Evolutionary conservation across 2,797 vertebrate species (phyloP).

Genomic region (Sebastes oblongus): DNA sequence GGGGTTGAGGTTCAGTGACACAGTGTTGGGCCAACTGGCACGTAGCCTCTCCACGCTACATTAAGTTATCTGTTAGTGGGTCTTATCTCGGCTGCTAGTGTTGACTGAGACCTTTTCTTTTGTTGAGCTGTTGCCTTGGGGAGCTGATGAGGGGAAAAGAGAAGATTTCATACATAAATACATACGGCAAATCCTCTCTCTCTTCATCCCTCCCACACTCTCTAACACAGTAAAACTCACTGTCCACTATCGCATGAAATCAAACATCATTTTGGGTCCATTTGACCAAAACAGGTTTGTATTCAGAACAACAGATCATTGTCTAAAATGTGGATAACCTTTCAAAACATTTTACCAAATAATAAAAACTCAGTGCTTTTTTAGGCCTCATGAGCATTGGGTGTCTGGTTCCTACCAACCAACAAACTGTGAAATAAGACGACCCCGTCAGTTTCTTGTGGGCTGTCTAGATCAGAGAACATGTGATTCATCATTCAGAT

Average conservation of each 20-base stretch:
- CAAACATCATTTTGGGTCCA: no score
- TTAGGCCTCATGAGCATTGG: no score
- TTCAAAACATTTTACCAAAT: no score
- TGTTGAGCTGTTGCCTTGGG: slow-evolving; percentile 23
- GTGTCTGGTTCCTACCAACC: no score
- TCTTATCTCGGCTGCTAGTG: slow-evolving; percentile 49
- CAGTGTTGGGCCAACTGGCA: slow-evolving; percentile 22
- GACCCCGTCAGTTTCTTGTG: no score
- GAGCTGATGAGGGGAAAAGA: slow-evolving; percentile 27
- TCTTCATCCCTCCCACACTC: neutral
- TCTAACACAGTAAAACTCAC: neutral
- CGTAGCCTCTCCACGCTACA: slow-evolving; percentile 18
- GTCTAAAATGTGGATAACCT: neutral
- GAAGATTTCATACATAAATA: slow-evolving; percentile 28
- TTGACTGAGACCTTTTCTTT: slow-evolving; percentile 43
- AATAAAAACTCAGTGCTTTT: no score
- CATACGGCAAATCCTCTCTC: slow-evolving; percentile 5
- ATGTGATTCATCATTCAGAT: no score
- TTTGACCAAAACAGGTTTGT: neutral
- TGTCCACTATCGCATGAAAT: neutral
- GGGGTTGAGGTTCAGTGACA: neutral
- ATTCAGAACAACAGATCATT: neutral
- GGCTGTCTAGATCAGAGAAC: no score
- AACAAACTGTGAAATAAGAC: no score
- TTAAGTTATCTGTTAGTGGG: slow-evolving; percentile 19